A percentile compares a stretch with the other conserved stretches of the same genome.
Evolutionary conservation across 2,797 vertebrate genomes (phyloP).

Genomic region (Amazonetta brasiliensis): DNA sequence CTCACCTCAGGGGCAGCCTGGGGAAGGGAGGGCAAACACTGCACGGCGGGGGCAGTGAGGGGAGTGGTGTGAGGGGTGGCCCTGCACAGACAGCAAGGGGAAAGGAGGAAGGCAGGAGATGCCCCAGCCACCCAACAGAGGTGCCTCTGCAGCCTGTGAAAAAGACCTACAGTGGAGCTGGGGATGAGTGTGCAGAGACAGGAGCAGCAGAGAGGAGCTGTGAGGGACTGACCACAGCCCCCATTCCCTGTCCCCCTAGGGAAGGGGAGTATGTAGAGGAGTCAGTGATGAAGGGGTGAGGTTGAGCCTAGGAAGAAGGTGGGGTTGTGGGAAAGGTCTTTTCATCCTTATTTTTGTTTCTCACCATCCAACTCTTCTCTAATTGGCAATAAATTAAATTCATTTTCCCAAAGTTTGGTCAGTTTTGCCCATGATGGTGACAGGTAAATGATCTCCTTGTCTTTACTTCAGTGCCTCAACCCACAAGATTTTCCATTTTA

Average conservation of each 20-base stretch:
- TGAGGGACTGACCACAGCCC: neutral
- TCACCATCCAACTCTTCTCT: neutral
- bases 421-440: neutral
- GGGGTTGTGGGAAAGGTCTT: neutral
- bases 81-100: rapidly evolving
- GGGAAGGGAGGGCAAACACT: rapidly evolving
- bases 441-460: neutral
- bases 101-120: rapidly evolving
- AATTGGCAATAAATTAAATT: neutral
- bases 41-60: rapidly evolving
- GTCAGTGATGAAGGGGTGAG: neutral
- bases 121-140: rapidly evolving
- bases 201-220: neutral
- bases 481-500: neutral
- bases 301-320: neutral
- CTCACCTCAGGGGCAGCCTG: rapidly evolving
- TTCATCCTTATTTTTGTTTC: neutral
- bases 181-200: neutral
- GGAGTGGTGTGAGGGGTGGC: rapidly evolving
- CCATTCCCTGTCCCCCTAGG: neutral
- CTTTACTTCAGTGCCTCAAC: neutral
- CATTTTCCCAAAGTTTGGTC: neutral
- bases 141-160: neutral
- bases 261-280: neutral
- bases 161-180: neutral